Base-by-base conservation (phyloP, 2,888 invertebrate species). In the Entomobrya multifasciata region DNA sequence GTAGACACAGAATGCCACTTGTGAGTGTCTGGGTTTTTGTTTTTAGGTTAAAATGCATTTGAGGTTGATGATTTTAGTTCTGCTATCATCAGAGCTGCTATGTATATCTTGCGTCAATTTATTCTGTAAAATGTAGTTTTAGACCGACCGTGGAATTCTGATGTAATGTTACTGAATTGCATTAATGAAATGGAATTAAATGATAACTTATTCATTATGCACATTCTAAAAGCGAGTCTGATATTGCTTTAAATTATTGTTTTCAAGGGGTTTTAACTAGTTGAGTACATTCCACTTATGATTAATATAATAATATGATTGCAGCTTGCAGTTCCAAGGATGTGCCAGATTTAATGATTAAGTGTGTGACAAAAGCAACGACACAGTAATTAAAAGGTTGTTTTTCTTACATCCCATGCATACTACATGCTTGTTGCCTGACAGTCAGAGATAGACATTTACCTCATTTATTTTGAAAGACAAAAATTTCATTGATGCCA, bases 311-410 rank as follows among this genome's bases (percentile, higher is more conserved):
- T 60, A 27, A 27, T 49, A n/a, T n/a, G n/a, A n/a, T n/a, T n/a
- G n/a, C n/a, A n/a, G n/a, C n/a, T n/a, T n/a, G 22, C 70, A 70
- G 15, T 13, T 47, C 41, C 67, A 67, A 67, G 67, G 67, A 36
- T 36, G 22, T 30, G 57, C 22, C 22, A 27, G 49, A 36, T 49
- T 70, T 10, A 1, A 27, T 70, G 47, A 70, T 67, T 67, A 70
- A 70, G 6, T 20, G 27, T 47, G 22, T 70, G 70, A 70, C 47
- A 70, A 67, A 41, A 47, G 44, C 70, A 70, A 47, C 47, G 47
- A 70, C 70, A 49, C 70, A 70, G 70, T 27, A 70, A 70, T 70
- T 70, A 70, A 70, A 47, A 70, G 70, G 47, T 47, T 47, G 47
- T 49, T 70, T 13, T 13, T 41, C 8, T 36, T 6, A 8, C 36